Base-by-base conservation (phyloP, 2,113 vertebrate species). In the Coregonus clupeaformis region DNA sequence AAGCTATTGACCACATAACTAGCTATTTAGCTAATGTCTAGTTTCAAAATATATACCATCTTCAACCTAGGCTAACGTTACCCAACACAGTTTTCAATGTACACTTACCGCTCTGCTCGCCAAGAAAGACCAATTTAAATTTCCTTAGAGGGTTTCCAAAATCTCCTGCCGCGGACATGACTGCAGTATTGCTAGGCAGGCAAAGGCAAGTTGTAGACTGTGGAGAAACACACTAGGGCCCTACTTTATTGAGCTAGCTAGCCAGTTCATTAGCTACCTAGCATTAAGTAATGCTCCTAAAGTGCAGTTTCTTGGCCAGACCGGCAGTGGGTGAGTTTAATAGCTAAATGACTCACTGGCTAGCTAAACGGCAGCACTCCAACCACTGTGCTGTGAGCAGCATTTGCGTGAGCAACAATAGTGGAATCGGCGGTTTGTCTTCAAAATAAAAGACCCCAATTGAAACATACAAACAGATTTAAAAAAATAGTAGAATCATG, bases 51-150 rank as follows among this genome's bases (percentile, higher is more conserved):
- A 42, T 12, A 11, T 42, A 2, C 9, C 9, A 42, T 42, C 9
- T 42, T 42, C 36, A 42, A 42, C 36, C 36, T 42, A 11, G 36
- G 9, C 36, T 9, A 42, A 42, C 9, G 36, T 42, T 42, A 42
- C 36, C 9, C 11, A 7, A 42, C 9, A 42, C 9, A 11, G 9
- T 42, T 22, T 22, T 16, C 25, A 65, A 11, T 18, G 24, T 68
- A 22, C 36, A 88, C 92, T 88, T 70, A 93, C 92, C 92, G 68
- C 92, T 93, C 79, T 93, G 92, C 55, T 93, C 92, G 22, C 92
- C 92, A 9, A 93, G 92, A 75, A 93, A 93, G 64, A 93, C 92
- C 84, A 93, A 49, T 79, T 93, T 93, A 68, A 93, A 93, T 87
- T 93, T 93, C 42, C 92, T 90, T 62, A 93, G 75, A 22, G 92